Conservation (phyloP, 2,113 vertebrate species). For the Oryzias celebensis region DNA sequence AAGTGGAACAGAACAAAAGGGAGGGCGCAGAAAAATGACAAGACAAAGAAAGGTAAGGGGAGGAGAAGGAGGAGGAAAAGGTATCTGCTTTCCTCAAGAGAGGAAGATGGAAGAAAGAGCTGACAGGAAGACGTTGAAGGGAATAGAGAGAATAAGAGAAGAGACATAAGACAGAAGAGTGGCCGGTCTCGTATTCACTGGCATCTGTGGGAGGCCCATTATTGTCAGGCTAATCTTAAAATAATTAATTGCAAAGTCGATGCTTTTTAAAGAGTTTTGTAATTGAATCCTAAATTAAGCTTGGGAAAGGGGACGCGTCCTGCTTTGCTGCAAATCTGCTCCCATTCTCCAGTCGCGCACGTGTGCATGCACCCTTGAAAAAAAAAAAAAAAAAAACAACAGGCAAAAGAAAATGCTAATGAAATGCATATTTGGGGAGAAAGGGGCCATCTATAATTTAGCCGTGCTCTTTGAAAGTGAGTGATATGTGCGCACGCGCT, state of each 20-base stretch:
- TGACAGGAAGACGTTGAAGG: conserved; percentile 26
- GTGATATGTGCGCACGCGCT: conserved; percentile 73
- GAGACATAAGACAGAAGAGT: conserved; percentile 30
- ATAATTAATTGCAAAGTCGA: conserved; percentile 83
- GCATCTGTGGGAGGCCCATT: conserved; percentile 77
- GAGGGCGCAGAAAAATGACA: background rate
- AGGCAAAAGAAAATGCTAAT: conserved; percentile 76
- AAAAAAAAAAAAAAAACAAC: conserved; percentile 59
- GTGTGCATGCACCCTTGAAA: conserved; percentile 38
- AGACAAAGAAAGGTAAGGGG: conserved; percentile 34
- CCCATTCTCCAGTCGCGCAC: conserved; percentile 59
- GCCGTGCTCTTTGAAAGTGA: conserved; percentile 78
- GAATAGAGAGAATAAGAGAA: conserved; percentile 2
- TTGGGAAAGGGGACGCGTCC: conserved; percentile 81
- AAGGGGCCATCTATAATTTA: conserved; percentile 81
- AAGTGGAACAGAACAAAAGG: conserved; percentile 39
- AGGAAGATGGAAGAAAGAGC: conserved; percentile 34
- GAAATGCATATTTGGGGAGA: conserved; percentile 79
- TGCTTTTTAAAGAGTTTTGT: conserved; percentile 83
- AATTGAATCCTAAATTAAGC: conserved; percentile 84
- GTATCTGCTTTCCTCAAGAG: conserved; percentile 61
- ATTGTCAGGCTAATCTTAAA: conserved; percentile 84
- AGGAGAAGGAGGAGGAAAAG: conserved; percentile 31
- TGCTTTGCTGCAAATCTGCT: conserved; percentile 76
- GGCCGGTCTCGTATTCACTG: conserved; percentile 49